Evolutionary conservation across 2,113 vertebrate genomes (phyloP).

Genomic region (Hydrochoerus hydrochaeris): DNA sequence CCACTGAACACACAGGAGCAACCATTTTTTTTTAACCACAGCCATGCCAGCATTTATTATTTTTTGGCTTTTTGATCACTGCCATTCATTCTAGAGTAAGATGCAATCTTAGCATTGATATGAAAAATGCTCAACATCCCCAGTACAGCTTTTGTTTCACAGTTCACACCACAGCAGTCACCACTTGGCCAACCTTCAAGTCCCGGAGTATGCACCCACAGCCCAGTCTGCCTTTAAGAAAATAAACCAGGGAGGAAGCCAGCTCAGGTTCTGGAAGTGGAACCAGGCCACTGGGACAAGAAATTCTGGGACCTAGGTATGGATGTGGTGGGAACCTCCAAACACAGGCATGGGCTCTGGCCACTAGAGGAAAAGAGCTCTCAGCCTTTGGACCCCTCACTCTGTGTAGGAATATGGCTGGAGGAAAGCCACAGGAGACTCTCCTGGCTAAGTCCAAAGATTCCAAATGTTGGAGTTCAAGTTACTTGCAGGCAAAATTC

Average conservation of each 20-base stretch:
- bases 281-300: background rate
- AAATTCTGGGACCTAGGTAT: background rate
- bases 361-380: background rate
- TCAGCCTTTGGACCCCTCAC: accelerated
- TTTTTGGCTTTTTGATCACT: background rate
- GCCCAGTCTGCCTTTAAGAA: background rate
- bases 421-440: background rate
- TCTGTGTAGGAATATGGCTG: background rate
- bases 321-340: background rate
- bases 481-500: background rate
- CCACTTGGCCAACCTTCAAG: background rate
- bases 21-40: background rate
- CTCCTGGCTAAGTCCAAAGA: background rate
- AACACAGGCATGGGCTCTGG: background rate
- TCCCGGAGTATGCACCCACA: background rate
- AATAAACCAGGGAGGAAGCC: background rate
- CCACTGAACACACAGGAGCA: background rate
- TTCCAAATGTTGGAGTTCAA: background rate
- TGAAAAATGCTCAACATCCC: background rate
- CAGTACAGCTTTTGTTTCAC: background rate
- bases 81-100: background rate
- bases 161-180: background rate
- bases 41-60: background rate
- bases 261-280: background rate
- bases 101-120: background rate